Evolutionary conservation across 2,797 vertebrate genomes (phyloP).

Genomic region (Nasua narica): DNA sequence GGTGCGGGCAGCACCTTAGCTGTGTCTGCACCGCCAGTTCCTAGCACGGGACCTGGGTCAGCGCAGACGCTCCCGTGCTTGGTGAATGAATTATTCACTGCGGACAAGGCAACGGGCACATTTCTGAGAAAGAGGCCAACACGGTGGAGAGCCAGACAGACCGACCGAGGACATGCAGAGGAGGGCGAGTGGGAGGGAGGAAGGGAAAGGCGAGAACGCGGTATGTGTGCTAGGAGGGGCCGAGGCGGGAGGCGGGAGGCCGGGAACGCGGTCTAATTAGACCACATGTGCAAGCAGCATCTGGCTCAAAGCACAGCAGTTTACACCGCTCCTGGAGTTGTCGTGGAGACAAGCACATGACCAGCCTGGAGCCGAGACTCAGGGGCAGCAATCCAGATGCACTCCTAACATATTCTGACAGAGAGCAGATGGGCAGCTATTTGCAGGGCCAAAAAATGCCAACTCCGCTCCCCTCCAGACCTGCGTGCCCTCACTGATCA

Average conservation of each 20-base stretch:
- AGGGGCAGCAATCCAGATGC: conserved; percentile 83
- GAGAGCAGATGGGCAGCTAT: conserved; percentile 86
- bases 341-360: conserved; percentile 84
- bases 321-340: conserved; percentile 80
- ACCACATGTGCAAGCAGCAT: conserved; percentile 84
- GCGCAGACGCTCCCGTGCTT: neutral
- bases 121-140: conserved; percentile 12
- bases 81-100: neutral
- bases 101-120: neutral
- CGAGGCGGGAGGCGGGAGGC: conserved; percentile 52
- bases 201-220: neutral
- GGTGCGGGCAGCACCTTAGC: neutral
- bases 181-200: neutral
- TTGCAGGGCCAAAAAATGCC: conserved; percentile 78
- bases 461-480: conserved; percentile 77
- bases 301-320: conserved; percentile 82
- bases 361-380: conserved; percentile 77
- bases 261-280: conserved; percentile 81
- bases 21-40: neutral
- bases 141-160: conserved; percentile 6
- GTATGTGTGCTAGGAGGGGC: conserved; percentile 35
- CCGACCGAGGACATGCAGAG: neutral
- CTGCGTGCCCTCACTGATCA: conserved; percentile 64
- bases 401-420: conserved; percentile 83
- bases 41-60: neutral